Conservation (phyloP, 2,888 invertebrate species). For the Nymphalis polychloros region DNA sequence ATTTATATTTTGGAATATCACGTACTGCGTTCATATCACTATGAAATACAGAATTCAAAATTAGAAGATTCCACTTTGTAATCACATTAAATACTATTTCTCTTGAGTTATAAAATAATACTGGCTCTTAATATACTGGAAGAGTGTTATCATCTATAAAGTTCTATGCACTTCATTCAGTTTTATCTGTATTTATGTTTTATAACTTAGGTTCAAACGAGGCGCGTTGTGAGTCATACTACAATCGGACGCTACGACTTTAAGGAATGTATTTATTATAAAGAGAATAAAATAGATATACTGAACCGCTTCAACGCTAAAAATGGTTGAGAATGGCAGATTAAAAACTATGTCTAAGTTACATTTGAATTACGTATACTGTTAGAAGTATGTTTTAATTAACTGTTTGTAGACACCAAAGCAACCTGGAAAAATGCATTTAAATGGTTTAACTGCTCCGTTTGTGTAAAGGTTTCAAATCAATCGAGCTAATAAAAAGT, state of each 20-base stretch:
- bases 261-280: neutral
- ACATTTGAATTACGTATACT: too few relatives aligned
- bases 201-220: conserved; percentile 17
- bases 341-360: too few relatives aligned
- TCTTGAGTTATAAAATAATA: conserved; percentile 6
- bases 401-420: too few relatives aligned
- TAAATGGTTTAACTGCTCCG: too few relatives aligned
- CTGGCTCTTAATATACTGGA: conserved; percentile 1
- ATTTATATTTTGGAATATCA: neutral
- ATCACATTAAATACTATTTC: neutral
- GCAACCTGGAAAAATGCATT: too few relatives aligned
- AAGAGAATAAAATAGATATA: neutral
- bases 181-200: conserved; percentile 24
- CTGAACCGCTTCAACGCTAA: too few relatives aligned
- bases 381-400: too few relatives aligned
- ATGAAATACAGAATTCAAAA: neutral
- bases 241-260: neutral
- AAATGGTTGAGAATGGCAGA: too few relatives aligned
- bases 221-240: neutral
- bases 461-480: too few relatives aligned
- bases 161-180: conserved; percentile 29
- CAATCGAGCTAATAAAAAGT: too few relatives aligned
- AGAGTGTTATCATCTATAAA: conserved; percentile 27
- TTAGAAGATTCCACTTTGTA: neutral
- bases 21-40: neutral